Evolutionary conservation across 2,113 vertebrate genomes (phyloP).

Genomic region (Leucopsar rothschildi): DNA sequence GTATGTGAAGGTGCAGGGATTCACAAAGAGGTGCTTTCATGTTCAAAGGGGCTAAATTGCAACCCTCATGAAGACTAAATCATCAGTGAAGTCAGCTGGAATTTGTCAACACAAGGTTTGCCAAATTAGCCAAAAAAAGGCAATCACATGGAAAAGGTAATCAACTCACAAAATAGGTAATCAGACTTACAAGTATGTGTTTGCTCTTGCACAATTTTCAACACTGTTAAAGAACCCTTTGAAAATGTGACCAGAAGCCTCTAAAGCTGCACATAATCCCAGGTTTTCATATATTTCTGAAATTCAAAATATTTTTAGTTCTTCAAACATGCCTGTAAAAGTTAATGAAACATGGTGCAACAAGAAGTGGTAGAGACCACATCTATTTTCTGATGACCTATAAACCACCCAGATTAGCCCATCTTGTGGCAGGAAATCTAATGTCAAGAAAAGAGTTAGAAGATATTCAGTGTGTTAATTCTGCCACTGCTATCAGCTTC

Average conservation of each 20-base stretch:
- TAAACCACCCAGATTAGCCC: not conserved
- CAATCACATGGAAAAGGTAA: slow-evolving; percentile 26
- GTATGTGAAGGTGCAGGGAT: not conserved
- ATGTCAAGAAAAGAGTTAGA: not conserved
- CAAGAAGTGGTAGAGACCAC: not conserved
- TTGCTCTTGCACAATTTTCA: not conserved
- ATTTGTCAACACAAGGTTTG: not conserved
- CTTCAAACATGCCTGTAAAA: not conserved
- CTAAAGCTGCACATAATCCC: not conserved
- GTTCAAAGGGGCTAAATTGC: slow-evolving; percentile 24
- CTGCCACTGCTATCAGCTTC: not conserved
- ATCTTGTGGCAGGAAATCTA: not conserved
- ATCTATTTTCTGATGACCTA: not conserved
- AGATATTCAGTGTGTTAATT: not conserved
- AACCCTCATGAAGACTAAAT: not conserved
- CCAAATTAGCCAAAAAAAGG: slow-evolving; percentile 34
- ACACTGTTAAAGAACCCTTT: not conserved
- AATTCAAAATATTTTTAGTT: not conserved
- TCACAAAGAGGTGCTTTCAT: not conserved
- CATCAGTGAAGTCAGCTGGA: not conserved
- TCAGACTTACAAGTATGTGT: not conserved
- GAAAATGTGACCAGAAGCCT: not conserved
- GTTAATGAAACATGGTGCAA: not conserved
- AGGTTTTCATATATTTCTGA: not conserved
- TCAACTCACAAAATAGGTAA: slow-evolving; percentile 30